These are phyloP conservation scores for Zaprionus bogoriensis DNA, from an alignment of 2,888 invertebrate species.

Conservation along the genomic window DNA sequence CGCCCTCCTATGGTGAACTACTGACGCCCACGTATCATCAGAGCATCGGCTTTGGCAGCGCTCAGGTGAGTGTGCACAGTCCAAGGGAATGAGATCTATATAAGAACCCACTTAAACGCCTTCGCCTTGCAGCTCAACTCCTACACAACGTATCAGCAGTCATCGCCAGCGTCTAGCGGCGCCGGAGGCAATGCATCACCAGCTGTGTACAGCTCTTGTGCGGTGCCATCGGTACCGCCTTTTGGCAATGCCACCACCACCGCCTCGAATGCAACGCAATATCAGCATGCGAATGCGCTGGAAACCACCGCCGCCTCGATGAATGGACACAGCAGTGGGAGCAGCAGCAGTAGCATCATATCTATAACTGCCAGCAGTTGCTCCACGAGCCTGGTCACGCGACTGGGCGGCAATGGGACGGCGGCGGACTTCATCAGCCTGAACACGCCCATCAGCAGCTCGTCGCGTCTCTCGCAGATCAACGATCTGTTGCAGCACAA, in stretches of 20 bases:
- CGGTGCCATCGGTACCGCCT: constrained; percentile 77
- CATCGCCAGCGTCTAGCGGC: constrained; percentile 32
- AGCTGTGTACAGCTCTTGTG: constrained; percentile 73
- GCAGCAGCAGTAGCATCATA: constrained; percentile 23
- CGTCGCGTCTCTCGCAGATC: constrained; percentile 80
- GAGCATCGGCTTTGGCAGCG: constrained; percentile 64
- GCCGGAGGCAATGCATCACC: no score
- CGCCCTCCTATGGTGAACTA: constrained; percentile 79
- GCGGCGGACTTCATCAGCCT: constrained; percentile 72
- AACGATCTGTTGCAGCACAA: constrained; percentile 82
- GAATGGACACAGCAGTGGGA: constrained; percentile 20
- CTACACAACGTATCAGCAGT: constrained; percentile 48
- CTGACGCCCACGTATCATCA: constrained; percentile 69
- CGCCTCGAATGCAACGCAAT: constrained; percentile 65
- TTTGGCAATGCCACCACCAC: constrained; percentile 79
- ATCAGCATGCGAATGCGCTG: constrained; percentile 56
- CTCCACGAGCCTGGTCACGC: constrained; percentile 22
- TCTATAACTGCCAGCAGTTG: constrained; percentile 31
- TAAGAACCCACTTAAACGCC: not conserved
- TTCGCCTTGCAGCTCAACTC: constrained; percentile 43
- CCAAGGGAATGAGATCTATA: not conserved
- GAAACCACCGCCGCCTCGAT: constrained; percentile 70
- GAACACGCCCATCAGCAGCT: constrained; percentile 76
- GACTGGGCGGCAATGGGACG: constrained; percentile 1
- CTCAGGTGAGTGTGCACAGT: constrained; percentile 60